Percentiles rank a stretch among this genome's conserved stretches.
These are phyloP conservation scores for Syngnathus floridae DNA, from an alignment of 2,113 vertebrate species.

Conservation along the genomic window DNA sequence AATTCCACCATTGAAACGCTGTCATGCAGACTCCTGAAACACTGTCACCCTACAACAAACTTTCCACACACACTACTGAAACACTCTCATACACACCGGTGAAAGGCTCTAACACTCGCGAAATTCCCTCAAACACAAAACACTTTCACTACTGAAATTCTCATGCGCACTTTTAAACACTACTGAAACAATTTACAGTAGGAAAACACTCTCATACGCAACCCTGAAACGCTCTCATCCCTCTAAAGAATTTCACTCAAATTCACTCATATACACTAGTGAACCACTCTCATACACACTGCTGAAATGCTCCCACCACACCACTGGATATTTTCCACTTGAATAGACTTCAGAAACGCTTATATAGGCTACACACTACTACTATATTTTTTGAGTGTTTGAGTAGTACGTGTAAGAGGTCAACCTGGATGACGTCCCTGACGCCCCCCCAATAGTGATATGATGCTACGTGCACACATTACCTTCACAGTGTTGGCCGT, in stretches of 20 bases:
- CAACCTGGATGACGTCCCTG: neutral
- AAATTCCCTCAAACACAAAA: too few relatives aligned
- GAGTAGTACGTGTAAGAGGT: neutral
- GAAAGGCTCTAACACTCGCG: neutral
- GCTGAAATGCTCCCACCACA: neutral
- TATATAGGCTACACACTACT: neutral
- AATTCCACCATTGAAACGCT: neutral
- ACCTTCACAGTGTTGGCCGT: slow-evolving; percentile 79
- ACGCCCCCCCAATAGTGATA: neutral
- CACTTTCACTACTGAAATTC: neutral
- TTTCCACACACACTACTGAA: neutral
- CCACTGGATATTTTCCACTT: too few relatives aligned
- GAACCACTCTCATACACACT: neutral
- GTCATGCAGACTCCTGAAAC: neutral
- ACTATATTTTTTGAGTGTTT: neutral
- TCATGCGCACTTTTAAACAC: neutral
- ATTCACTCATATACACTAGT: neutral
- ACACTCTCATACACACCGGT: neutral
- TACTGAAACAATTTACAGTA: neutral
- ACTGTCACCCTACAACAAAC: neutral
- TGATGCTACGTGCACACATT: slow-evolving; percentile 12
- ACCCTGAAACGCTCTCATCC: neutral
- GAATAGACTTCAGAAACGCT: too few relatives aligned
- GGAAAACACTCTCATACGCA: neutral
- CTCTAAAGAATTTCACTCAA: neutral